phyloP scores from a whole-genome alignment of 2,113 vertebrate species.

The Aptenodytes forsteri region DNA sequence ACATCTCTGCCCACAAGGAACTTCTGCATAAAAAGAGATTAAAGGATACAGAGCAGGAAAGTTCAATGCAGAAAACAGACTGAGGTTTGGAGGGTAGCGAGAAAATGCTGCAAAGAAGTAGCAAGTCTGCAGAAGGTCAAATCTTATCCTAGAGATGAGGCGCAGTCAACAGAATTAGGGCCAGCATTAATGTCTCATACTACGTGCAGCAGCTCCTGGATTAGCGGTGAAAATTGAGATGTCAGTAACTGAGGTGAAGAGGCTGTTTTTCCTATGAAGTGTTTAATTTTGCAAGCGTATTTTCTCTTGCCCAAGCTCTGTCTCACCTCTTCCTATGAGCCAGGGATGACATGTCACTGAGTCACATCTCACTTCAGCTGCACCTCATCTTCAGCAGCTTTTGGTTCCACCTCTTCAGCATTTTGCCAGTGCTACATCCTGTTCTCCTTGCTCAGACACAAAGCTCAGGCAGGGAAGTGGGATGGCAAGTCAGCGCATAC shows the following conservation, averaged over 20 bases:
- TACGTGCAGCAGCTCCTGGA: neutral
- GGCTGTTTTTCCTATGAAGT: neutral
- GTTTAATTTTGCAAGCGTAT: neutral
- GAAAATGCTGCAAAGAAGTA: neutral
- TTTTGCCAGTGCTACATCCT: neutral
- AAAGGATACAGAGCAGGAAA: neutral
- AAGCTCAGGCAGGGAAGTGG: neutral
- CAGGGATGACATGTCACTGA: neutral
- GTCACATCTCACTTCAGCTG: neutral
- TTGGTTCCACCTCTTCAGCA: neutral
- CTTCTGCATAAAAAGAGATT: constrained; percentile 3
- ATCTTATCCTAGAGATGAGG: neutral
- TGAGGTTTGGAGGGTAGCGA: neutral
- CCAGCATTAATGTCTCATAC: neutral
- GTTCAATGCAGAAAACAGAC: neutral
- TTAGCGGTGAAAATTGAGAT: neutral
- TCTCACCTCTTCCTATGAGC: neutral
- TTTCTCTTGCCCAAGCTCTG: neutral
- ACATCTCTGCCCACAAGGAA: constrained; percentile 40
- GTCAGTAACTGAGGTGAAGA: neutral
- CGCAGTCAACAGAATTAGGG: neutral
- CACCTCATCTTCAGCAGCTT: neutral
- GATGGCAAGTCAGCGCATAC: fast-evolving
- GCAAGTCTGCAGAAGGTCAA: neutral
- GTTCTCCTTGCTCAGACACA: neutral